Base-by-base conservation (phyloP, 2,113 vertebrate genomes). In the Planiliza haematocheilus region DNA sequence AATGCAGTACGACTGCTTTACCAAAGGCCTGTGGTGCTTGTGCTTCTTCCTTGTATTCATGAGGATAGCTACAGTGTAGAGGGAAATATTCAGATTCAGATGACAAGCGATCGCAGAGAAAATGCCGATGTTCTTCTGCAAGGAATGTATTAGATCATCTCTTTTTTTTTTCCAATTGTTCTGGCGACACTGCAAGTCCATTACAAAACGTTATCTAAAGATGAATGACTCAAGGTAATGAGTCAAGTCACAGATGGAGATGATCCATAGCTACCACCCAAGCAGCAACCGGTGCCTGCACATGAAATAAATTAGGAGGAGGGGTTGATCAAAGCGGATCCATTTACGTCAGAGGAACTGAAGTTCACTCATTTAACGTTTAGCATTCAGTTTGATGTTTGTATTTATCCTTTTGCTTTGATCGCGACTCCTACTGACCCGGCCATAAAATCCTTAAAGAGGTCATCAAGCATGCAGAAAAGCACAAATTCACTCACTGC, bases 371-470 rank as follows among this genome's bases (percentile, higher is more conserved):
- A 51, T 79, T 69, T 53, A 43, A 45, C 50, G 10, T 70, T 74
- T 59, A 52, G 17, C 52, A 75, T 68, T 79, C 21, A 41, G 12
- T 75, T 71, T 73, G 13, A 82, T 46, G 39, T 30, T 1, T 17
- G 8, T 49, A 65, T 81, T 67, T 39, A 52, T 58, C 10, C 3
- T 18, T 13, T 7, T 62, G 34, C 53, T 75, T 62, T 72, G 21
- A 76, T 38, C 48, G 13, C 46, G 55, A 50, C 34, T 49, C 12
- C n/a, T 20, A 58, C 30, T 65, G 52, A 66, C 21, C 21, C 24
- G 21, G 7, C 30, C 59, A 34, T 67, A 8, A 30, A 53, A 16
- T 30, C 24, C 24, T 30, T 30, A 30, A 30, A 30, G 24, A 30
- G 24, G 24, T 30, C 13, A 65, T 59, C 34, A 24, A 10, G 39